These are phyloP conservation scores for Lampris incognitus DNA, from an alignment of 2,113 vertebrate species.

Conservation along the genomic window DNA sequence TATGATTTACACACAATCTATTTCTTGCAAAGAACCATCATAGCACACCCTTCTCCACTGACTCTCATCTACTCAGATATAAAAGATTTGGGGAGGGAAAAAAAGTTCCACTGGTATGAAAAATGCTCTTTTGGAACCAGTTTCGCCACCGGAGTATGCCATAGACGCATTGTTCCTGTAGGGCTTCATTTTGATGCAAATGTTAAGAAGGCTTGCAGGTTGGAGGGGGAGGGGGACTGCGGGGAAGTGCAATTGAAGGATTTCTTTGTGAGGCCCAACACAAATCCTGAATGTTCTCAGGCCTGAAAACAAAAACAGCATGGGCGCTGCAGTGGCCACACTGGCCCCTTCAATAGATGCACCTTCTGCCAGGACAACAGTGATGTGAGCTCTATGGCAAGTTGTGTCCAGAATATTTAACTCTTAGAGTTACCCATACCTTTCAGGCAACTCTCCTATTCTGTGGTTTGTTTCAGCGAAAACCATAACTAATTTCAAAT, in stretches of 20 bases:
- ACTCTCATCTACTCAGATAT: not conserved
- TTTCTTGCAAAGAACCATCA: not conserved
- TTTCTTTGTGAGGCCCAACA: constrained; percentile 73
- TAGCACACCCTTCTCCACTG: not conserved
- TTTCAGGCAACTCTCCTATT: not conserved
- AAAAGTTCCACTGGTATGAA: constrained; percentile 22
- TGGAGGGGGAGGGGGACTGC: constrained; percentile 27
- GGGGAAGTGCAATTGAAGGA: constrained; percentile 59
- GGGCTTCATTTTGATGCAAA: constrained; percentile 73
- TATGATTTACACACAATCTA: constrained; percentile 27
- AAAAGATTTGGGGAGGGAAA: constrained; percentile 3
- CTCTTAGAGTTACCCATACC: not conserved
- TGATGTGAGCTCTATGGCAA: not conserved
- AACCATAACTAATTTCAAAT: not conserved
- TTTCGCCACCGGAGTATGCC: constrained; percentile 18
- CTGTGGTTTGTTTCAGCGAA: not conserved
- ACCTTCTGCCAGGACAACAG: constrained; percentile 52
- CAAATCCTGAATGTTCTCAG: constrained; percentile 71
- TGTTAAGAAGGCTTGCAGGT: constrained; percentile 53
- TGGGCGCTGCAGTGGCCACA: constrained; percentile 41
- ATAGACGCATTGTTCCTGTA: constrained; percentile 30
- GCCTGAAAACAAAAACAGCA: constrained; percentile 69
- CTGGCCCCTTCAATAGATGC: constrained; percentile 55
- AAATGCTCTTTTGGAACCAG: not conserved
- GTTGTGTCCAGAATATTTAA: constrained; percentile 14